Evolutionary conservation across 2,888 invertebrate genomes (phyloP).

Genomic region (Drosophila melanocephala): DNA sequence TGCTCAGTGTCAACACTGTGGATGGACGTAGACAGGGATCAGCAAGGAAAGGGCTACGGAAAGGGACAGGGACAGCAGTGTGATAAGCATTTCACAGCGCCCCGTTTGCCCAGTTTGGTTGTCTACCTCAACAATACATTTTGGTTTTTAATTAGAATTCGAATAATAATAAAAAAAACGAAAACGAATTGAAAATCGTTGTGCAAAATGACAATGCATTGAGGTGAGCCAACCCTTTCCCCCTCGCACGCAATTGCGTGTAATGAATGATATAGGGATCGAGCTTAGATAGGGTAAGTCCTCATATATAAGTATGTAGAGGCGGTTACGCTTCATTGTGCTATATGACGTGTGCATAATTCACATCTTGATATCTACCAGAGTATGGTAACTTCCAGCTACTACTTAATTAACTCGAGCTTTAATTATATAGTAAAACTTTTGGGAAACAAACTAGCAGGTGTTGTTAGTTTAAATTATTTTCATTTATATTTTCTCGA

Average conservation of each 20-base stretch:
- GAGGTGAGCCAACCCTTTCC: slow-evolving; percentile 50
- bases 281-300: slow-evolving; percentile 7
- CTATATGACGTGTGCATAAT: slow-evolving; percentile 76
- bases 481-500: background rate
- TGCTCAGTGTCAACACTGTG: slow-evolving; percentile 76
- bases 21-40: slow-evolving; percentile 31
- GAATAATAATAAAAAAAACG: slow-evolving; percentile 39
- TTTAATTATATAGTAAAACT: slow-evolving; percentile 44
- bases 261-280: slow-evolving; percentile 75
- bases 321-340: slow-evolving; percentile 81
- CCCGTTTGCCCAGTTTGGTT: slow-evolving; percentile 33
- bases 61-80: slow-evolving; percentile 50
- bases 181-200: slow-evolving; percentile 54
- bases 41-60: background rate
- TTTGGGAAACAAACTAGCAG: slow-evolving; percentile 23
- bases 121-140: slow-evolving; percentile 71
- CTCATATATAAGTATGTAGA: slow-evolving; percentile 23
- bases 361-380: slow-evolving; percentile 45
- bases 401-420: slow-evolving; percentile 18
- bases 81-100: slow-evolving; percentile 72
- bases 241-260: slow-evolving; percentile 67
- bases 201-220: slow-evolving; percentile 51
- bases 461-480: slow-evolving; percentile 17
- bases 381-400: slow-evolving; percentile 18
- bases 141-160: slow-evolving; percentile 77